These are phyloP conservation scores for Hydropsyche betteni DNA, from an alignment of 2,888 invertebrate species.

Conservation along the genomic window DNA sequence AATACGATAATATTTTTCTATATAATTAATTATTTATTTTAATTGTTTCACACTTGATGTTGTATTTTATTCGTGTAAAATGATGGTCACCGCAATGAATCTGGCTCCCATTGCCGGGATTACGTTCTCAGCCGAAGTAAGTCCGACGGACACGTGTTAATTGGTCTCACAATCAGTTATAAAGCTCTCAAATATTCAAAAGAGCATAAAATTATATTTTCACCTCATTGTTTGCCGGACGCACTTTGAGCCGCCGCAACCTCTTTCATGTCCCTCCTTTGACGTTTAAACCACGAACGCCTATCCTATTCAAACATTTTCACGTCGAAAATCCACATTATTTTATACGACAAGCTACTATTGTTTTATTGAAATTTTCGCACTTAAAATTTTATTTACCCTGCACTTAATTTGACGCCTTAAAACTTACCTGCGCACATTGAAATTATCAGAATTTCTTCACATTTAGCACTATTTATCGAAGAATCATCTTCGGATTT, in stretches of 20 bases:
- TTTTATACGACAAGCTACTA: not conserved
- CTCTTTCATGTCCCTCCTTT: conserved; percentile 20
- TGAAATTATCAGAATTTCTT: too few relatives aligned
- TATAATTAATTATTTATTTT: not conserved
- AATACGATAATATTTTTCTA: too few relatives aligned
- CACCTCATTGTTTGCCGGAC: conserved; percentile 32
- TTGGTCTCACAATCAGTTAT: conserved; percentile 38
- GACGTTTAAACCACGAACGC: not conserved
- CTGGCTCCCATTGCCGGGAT: not conserved
- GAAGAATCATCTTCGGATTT: too few relatives aligned
- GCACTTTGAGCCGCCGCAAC: conserved; percentile 22
- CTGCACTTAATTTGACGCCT: too few relatives aligned
- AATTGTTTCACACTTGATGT: not conserved
- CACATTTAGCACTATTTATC: too few relatives aligned
- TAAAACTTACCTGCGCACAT: too few relatives aligned
- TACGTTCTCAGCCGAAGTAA: conserved; percentile 29
- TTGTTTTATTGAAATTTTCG: too few relatives aligned
- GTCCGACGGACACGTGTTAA: conserved; percentile 37
- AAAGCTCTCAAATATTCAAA: conserved; percentile 37
- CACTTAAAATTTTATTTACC: too few relatives aligned
- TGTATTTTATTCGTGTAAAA: not conserved
- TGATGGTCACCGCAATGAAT: not conserved
- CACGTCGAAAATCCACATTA: not conserved
- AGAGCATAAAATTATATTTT: conserved; percentile 33
- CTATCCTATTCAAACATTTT: not conserved